Evolutionary conservation across 2,888 invertebrate species (phyloP), one percentile per base, ranked within the genome.

Genomic region (Thelaira solivaga): DNA sequence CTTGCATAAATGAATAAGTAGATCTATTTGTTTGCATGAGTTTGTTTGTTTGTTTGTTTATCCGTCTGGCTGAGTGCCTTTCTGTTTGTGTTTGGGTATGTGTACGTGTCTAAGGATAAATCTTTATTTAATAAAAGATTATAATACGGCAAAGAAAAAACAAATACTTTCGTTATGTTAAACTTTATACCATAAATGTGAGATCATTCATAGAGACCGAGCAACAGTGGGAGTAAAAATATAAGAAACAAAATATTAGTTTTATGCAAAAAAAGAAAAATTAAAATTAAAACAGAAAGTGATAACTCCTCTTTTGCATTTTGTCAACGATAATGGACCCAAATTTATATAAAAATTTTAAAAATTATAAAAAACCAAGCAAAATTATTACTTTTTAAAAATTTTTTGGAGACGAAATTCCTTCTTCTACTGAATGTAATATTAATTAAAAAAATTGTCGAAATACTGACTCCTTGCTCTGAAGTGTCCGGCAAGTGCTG

Each of bases 121-220:
- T 69, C 34, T 76, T 49, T 64, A 57, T 49, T 68, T 45, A 61
- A 51, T 74, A 67, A 43, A 67, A 67, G 59, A 61, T 74, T 75
- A 53, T 55, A 59, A 62, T 43, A 62, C 34, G 39, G 34, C 22
- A 51, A 55, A 31, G n/a, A 36, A 45, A 69, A 64, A 43, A 10
- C 45, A 26, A 64, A 22, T 29, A 39, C 45, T 55, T 22, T 13
- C 41, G 18, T 49, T 61, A 24, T 71, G 41, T 24, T 61, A 11
- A 51, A 34, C 24, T 61, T 41, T 34, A 34, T n/a, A n/a, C n/a
- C n/a, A n/a, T 51, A 29, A 8, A 59, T 49, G 57, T 24, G 2
- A 16, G 18, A 39, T 11, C 5, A 71, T 22, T 31, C 20, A 45
- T 36, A 43, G 16, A 10, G 13, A 36, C 45, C 13, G 1, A 8